phyloP scores from a whole-genome alignment of 1,140 invertebrate species.

The Uloborus diversus region DNA sequence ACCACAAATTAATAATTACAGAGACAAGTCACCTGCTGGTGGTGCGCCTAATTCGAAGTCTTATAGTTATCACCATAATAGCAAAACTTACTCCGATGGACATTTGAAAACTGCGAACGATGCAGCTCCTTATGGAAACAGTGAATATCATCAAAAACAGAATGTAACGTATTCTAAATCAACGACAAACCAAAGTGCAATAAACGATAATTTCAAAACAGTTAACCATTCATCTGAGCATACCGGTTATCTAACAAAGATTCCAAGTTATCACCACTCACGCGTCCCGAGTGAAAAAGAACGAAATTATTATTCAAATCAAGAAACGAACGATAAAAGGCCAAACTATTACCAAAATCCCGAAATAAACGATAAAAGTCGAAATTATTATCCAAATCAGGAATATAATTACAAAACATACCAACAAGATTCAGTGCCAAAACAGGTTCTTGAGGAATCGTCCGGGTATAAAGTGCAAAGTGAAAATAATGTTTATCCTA shows the following conservation, averaged over 20 bases:
- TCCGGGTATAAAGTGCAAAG: not conserved
- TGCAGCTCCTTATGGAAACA: constrained; percentile 5
- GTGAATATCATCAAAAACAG: constrained; percentile 31
- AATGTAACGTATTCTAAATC: constrained; percentile 30
- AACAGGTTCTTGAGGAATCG: constrained; percentile 8
- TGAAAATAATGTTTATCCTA: constrained; percentile 5
- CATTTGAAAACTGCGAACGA: not conserved
- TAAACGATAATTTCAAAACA: constrained; percentile 41
- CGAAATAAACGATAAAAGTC: constrained; percentile 7
- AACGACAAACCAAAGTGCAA: constrained; percentile 4
- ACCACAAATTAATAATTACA: not conserved
- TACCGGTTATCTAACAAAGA: constrained; percentile 13
- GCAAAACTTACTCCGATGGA: not conserved
- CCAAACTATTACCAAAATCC: not conserved
- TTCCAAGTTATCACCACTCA: constrained; percentile 2
- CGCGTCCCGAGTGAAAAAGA: constrained; percentile 13
- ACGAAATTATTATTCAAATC: not conserved
- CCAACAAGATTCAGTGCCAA: constrained; percentile 37
- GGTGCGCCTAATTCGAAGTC: not conserved
- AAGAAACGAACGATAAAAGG: constrained; percentile 33
- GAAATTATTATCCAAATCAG: not conserved
- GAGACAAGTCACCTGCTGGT: constrained; percentile 1
- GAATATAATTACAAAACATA: constrained; percentile 34
- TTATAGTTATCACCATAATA: constrained; percentile 18
- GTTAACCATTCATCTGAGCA: constrained; percentile 13